phyloP scores from a whole-genome alignment of 2,113 vertebrate genomes.

The Aspiorhynchus laticeps region DNA sequence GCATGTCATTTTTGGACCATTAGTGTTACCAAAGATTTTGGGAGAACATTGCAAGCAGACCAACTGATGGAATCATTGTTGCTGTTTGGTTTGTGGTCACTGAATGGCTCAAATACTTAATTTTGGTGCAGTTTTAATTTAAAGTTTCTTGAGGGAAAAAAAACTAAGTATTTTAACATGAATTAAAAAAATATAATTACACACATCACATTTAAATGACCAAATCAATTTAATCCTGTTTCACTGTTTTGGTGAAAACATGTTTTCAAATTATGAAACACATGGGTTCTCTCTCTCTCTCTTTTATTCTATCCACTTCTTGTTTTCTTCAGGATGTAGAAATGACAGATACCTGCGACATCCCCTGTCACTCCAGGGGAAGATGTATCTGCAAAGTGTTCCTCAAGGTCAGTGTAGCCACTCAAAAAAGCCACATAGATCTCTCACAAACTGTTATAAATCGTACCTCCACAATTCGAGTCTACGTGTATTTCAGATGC shows the following conservation, averaged over 20 bases:
- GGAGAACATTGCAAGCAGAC: neutral
- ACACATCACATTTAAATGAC: neutral
- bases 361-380: conserved; percentile 29
- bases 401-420: conserved; percentile 71
- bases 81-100: no score
- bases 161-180: no score
- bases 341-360: conserved; percentile 42
- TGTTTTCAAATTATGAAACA: neutral
- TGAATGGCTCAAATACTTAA: no score
- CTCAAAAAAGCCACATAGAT: conserved; percentile 59
- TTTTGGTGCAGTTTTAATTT: no score
- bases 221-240: neutral
- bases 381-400: conserved; percentile 51
- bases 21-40: neutral
- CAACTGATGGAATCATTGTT: no score
- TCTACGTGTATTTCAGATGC: conserved; percentile 68
- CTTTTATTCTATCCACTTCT: neutral
- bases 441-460: conserved; percentile 63
- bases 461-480: conserved; percentile 40
- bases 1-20: neutral
- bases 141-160: no score
- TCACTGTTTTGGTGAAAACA: no score
- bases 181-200: no score
- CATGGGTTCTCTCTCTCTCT: no score
- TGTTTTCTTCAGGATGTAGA: conserved; percentile 24